Base-by-base conservation (phyloP, 1,140 invertebrate species). In the Musca domestica region DNA sequence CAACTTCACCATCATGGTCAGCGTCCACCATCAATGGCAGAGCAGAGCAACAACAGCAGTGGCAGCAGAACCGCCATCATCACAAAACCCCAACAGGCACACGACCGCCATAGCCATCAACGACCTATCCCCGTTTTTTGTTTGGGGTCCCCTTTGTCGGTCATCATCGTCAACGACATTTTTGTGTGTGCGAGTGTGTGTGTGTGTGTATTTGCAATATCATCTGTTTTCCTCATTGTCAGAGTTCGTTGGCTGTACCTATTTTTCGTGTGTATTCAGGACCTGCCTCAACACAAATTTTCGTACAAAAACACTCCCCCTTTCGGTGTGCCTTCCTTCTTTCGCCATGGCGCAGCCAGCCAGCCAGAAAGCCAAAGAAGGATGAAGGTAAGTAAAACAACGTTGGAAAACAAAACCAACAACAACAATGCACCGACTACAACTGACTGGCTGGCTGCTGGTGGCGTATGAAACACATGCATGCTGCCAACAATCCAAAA, bases 201-300 rank as follows among this genome's bases (percentile, higher is more conserved):
- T 12, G 6, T 3, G 3, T 30, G 27, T 30, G 27, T 30, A 30
- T 30, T 30, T 41, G 34, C 49, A 49, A 27, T 19, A 52, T 66
- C 64, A 54, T 66, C 17, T 49, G 25, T 66, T 66, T 51, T 22
- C 34, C 34, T 41, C 64, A 52, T 34, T 66, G 54, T 74, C 73
- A 71, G 77, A 77, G 77, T 79, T 79, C 77, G 77, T 79, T 80
- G 77, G 77, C 77, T 80, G 77, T 80, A 80, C 77, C 77, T 80
- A 80, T 80, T 80, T 79, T 67, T 72, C 72, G 73, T 72, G 71
- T 74, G 17, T 66, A 22, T 74, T 66, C 77, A 80, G 77, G 77
- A 80, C 77, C 77, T 80, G 77, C 77, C 77, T 80, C 77, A 80
- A 80, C 76, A 79, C 52, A 67, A 27, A 41, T 41, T 41, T 47